Conservation (phyloP, 2,113 vertebrate species). For the chimpanzee (Pan troglodytes) region NHGRI_mPanTro3-v2.1_pri NC_072412.2:91150001-91150500, state of each 20-base stretch:
- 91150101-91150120: background rate
- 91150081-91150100: background rate
- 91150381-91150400: constrained; percentile 12
- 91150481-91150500: background rate
- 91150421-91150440: background rate
- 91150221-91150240: background rate
- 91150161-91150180: background rate
- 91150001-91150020: too few species aligned
- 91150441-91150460: background rate
- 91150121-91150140: background rate
- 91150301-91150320: background rate
- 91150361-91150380: constrained; percentile 45
- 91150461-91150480: background rate
- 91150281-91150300: background rate
- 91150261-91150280: background rate
- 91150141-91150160: background rate
- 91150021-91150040: background rate
- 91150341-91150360: background rate
- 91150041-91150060: background rate
- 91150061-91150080: background rate
- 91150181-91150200: background rate
- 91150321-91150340: background rate
- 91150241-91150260: background rate
- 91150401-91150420: background rate
- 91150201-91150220: background rate